phyloP scores from a whole-genome alignment of 2,113 vertebrate genomes.

The Corynorhinus townsendii region DNA sequence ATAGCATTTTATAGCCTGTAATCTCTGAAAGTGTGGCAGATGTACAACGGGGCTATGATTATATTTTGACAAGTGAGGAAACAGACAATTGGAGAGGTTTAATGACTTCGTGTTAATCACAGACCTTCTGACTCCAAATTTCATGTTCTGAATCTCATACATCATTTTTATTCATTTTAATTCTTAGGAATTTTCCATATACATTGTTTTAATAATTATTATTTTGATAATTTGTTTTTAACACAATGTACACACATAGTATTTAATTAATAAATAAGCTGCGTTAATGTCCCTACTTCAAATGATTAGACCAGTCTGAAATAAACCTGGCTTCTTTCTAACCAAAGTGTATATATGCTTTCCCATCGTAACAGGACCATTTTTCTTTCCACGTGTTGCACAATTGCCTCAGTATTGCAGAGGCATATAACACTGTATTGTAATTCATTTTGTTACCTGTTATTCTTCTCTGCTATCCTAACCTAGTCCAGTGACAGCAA shows the following conservation, averaged over 20 bases:
- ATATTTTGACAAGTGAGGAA: not conserved
- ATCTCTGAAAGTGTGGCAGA: not conserved
- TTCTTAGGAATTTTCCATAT: not conserved
- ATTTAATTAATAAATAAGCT: not conserved
- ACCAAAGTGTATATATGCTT: not conserved
- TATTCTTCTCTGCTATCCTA: not conserved
- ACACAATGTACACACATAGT: not conserved
- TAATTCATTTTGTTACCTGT: not conserved
- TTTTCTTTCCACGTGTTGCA: not conserved
- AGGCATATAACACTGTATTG: not conserved
- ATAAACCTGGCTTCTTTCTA: not conserved
- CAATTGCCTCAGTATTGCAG: not conserved
- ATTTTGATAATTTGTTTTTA: not conserved
- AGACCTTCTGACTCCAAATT: not conserved
- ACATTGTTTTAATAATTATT: not conserved
- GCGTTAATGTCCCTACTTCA: not conserved
- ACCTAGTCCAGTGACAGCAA: not conserved
- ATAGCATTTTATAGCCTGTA: not conserved
- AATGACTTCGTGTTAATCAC: not conserved
- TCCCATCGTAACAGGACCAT: not conserved
- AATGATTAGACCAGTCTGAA: conserved; percentile 15
- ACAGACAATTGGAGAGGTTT: not conserved
- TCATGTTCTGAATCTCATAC: not conserved
- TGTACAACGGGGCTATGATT: not conserved
- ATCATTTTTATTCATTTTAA: not conserved